Base-by-base conservation (phyloP, 1,140 invertebrate species). In the Danaus melanippus region DNA sequence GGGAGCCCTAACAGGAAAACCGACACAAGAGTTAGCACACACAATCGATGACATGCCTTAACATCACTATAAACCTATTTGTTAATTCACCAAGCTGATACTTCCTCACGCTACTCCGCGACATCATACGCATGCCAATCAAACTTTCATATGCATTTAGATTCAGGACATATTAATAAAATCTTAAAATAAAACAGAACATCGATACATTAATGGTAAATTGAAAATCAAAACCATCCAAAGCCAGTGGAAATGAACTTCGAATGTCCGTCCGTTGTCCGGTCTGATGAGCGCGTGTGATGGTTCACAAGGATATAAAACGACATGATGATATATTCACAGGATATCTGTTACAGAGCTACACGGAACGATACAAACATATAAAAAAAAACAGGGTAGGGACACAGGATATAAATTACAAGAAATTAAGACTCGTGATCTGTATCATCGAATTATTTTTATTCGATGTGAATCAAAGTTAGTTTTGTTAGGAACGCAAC, bases 1-100 rank as follows among this genome's bases (percentile, higher is more conserved):
- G 93, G 75, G 93, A 91, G 87, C 95, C 95, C 94, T 96, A 90
- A 79, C 78, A 69, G 85, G 86, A 89, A 86, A 84, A 88, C 76
- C 84, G 82, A 87, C 84, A 82, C 74, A 82, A 70, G 21, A 76
- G 86, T 89, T 88, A 88, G 78, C 87, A 85, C 80, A 77, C 79
- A 85, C 74, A 79, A 70, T 73, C 70, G 71, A 58, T 63, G 62
- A 73, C 80, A 81, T 83, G 79, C 77, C 69, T 60, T 64, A 62
- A 71, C 67, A 69, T 66, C 64, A 75, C 67, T 71, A 71, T 67
- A 71, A 71, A 67, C 52, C 56, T 64, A 55, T 47, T 58, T 71
- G 74, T 79, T 79, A 79, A 79, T 74, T 56, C 41, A 65, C 59
- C 66, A 83, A 80, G 76, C 77, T 74, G 69, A 44, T 62, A 60